A percentile compares a stretch with the other conserved stretches of the same genome.
Evolutionary conservation across 2,113 vertebrate species (phyloP).

Genomic region (Aplodontia rufa): DNA sequence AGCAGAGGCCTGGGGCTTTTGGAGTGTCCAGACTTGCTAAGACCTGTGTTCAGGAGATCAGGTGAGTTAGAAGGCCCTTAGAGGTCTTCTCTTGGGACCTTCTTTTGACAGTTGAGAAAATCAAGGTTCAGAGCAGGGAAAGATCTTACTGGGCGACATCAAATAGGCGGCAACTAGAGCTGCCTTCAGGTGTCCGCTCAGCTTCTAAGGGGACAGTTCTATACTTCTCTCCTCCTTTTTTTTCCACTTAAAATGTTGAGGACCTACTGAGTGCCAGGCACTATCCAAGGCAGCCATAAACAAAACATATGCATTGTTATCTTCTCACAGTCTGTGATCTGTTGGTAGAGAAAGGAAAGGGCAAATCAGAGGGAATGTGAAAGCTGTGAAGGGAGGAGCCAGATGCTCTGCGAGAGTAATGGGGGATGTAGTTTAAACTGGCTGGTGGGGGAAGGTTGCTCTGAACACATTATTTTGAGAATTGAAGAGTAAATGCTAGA

Average conservation of each 20-base stretch:
- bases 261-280: not conserved
- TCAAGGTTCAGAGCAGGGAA: not conserved
- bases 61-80: not conserved
- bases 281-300: not conserved
- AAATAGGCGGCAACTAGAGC: not conserved
- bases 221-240: not conserved
- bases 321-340: not conserved
- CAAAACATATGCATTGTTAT: not conserved
- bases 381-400: not conserved
- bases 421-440: not conserved
- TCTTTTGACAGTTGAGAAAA: not conserved
- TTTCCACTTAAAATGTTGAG: not conserved
- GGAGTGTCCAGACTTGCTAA: not conserved
- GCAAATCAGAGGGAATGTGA: not conserved
- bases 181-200: not conserved
- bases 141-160: not conserved
- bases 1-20: not conserved
- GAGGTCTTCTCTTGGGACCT: not conserved
- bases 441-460: not conserved
- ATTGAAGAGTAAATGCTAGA: not conserved
- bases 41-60: constrained; percentile 12
- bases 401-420: not conserved
- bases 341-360: not conserved
- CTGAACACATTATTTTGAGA: not conserved
- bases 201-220: not conserved